Evolutionary conservation across 23 tunicate genomes (phyloP), one percentile per base, ranked within the genome.

Genomic region (Ciona savignyi): DNA sequence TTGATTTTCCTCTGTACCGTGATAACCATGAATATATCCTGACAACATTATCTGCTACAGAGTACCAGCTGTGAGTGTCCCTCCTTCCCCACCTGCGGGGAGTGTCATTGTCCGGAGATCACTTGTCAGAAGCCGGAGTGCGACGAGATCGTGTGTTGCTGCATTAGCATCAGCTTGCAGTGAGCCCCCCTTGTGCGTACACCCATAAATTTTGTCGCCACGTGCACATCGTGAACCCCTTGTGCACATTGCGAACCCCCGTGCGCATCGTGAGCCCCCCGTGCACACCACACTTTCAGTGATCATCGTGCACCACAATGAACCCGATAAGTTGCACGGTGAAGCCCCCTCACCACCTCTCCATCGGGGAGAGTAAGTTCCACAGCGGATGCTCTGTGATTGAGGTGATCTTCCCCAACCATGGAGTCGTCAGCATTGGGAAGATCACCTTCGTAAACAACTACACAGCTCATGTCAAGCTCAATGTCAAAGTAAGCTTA

Each of bases 321-420:
- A 78, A 77, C 33, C 87, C 87, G 0, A 51, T 88, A 2, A 19
- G 28, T 25, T 88, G 96, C 71, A 73, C 49, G 24, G 35, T 88
- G 11, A 78, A 73, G 27, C 74, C 83, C 21, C 79, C 87, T 0
- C 79, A 81, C 63, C 71, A 64, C 42, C 28, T 88, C 19, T 48
- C 65, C 35, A 81, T 88, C 62, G 96, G 96, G 21, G 73, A 77
- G 9, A 63, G 74, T 4, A 34, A 0, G 24, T 77, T 88, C 63
- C 79, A 82, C 49, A 76, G 78, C 66, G 96, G 96, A 27, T 88
- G 96, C 72, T 79, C 83, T 62, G 80, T 82, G 6, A 77, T 81
- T 26, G 96, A 88, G 35, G 83, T 88, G 23, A 1, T 62, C 0
- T 88, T 88, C 65, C 96, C 96, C 19, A 88, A 77, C 71, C 73